A percentile compares a stretch with the other conserved stretches of the same genome.
These are phyloP conservation scores for Pterois miles DNA, from an alignment of 2,797 vertebrate genomes.

Conservation along the genomic window DNA sequence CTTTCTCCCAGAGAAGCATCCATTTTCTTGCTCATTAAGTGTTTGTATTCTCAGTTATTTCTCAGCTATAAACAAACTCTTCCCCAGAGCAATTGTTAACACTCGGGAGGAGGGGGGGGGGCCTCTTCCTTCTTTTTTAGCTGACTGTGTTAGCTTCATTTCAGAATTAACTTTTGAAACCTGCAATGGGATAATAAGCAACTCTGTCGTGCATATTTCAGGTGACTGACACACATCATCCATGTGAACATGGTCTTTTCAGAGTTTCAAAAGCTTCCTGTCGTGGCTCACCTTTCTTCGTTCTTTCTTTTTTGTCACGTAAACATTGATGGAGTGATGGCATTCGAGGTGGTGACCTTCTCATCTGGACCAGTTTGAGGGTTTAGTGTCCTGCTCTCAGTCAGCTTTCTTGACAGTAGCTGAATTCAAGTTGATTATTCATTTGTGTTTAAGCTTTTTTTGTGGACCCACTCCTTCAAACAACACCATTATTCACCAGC, in stretches of 20 bases:
- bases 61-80: slow-evolving; percentile 63
- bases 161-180: slow-evolving; percentile 36
- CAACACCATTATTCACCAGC: too few relatives aligned
- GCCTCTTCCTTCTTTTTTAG: slow-evolving; percentile 12
- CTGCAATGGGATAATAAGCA: slow-evolving; percentile 10
- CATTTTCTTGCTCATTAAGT: slow-evolving; percentile 63
- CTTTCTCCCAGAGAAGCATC: slow-evolving; percentile 30
- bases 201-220: neutral
- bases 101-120: neutral
- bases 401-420: neutral
- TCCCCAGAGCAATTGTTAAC: slow-evolving; percentile 48
- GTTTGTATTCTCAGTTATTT: slow-evolving; percentile 46
- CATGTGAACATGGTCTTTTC: neutral
- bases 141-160: slow-evolving; percentile 31
- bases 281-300: neutral
- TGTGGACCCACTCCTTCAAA: too few relatives aligned
- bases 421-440: neutral
- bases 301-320: neutral
- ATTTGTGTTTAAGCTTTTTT: too few relatives aligned
- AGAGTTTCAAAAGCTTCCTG: neutral
- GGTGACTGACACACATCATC: slow-evolving; percentile 28
- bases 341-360: neutral
- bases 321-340: neutral
- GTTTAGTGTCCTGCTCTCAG: neutral
- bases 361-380: neutral